Conservation (phyloP, 2,888 invertebrate species). For the Melinopterus prodromus region DNA sequence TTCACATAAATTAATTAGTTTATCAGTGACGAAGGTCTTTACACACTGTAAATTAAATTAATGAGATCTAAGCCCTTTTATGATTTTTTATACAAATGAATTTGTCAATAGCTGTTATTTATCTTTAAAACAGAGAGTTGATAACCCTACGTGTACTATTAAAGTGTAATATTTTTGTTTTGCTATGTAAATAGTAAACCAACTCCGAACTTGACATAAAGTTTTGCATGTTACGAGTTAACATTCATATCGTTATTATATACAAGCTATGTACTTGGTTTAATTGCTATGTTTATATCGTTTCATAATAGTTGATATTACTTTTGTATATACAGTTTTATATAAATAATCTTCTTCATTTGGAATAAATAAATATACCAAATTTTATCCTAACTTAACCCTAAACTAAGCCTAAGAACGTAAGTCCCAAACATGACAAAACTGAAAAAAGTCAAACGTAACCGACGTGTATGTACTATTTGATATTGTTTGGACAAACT, state of each 20-base stretch:
- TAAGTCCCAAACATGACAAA: background rate
- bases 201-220: background rate
- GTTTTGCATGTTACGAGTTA: slow-evolving; percentile 17
- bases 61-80: slow-evolving; percentile 21
- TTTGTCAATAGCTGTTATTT: slow-evolving; percentile 15
- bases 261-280: slow-evolving; percentile 33
- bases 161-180: slow-evolving; percentile 4
- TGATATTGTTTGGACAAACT: slow-evolving; percentile 26
- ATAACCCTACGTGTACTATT: background rate
- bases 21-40: slow-evolving; percentile 5
- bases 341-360: slow-evolving; percentile 38
- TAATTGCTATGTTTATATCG: slow-evolving; percentile 48
- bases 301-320: slow-evolving; percentile 49
- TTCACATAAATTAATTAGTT: background rate
- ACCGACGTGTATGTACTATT: slow-evolving; percentile 10
- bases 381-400: slow-evolving; percentile 24
- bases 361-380: slow-evolving; percentile 24
- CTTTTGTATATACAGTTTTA: slow-evolving; percentile 41
- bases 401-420: background rate
- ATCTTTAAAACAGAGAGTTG: background rate
- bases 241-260: slow-evolving; percentile 31
- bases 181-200: background rate
- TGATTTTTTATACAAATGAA: slow-evolving; percentile 6
- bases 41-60: slow-evolving; percentile 18
- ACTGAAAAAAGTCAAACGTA: background rate